These are phyloP conservation scores for Sminthurinus aureus DNA, from an alignment of 2,888 invertebrate genomes.

Conservation along the genomic window DNA sequence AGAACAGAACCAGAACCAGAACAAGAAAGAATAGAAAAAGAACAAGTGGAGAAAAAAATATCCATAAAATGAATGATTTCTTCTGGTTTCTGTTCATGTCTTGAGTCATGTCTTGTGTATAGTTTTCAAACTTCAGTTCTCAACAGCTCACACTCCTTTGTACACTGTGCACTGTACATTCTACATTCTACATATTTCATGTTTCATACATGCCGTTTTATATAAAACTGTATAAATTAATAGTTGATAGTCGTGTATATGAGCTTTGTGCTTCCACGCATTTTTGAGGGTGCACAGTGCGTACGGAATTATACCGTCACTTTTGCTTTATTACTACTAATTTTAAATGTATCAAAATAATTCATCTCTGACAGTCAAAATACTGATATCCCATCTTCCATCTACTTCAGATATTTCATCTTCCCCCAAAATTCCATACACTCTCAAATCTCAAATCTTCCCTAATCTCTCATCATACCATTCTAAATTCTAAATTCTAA, in stretches of 20 bases:
- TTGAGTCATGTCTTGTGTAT: neutral
- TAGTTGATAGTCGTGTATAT: neutral
- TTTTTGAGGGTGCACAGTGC: neutral
- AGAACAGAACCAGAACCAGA: conserved; percentile 36
- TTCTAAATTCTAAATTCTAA: too few species aligned
- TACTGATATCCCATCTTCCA: neutral
- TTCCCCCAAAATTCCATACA: neutral
- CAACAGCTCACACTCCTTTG: conserved; percentile 25
- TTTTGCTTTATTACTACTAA: neutral
- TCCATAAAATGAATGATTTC: conserved; percentile 48
- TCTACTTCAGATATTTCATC: neutral
- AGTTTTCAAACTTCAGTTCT: neutral
- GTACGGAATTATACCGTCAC: neutral
- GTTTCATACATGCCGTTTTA: too few species aligned
- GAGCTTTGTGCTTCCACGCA: neutral
- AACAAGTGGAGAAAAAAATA: conserved; percentile 32
- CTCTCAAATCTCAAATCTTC: neutral
- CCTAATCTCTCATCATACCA: neutral
- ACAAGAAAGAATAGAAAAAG: neutral
- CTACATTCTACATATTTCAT: too few species aligned
- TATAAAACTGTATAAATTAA: too few species aligned
- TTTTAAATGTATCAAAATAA: conserved; percentile 5
- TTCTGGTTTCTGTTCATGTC: conserved; percentile 25
- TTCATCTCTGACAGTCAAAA: neutral
- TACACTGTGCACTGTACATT: too few species aligned